Evolutionary conservation across 2,888 invertebrate genomes (phyloP), one percentile per base, ranked within the genome.

Genomic region (Parthenolecanium corni): DNA sequence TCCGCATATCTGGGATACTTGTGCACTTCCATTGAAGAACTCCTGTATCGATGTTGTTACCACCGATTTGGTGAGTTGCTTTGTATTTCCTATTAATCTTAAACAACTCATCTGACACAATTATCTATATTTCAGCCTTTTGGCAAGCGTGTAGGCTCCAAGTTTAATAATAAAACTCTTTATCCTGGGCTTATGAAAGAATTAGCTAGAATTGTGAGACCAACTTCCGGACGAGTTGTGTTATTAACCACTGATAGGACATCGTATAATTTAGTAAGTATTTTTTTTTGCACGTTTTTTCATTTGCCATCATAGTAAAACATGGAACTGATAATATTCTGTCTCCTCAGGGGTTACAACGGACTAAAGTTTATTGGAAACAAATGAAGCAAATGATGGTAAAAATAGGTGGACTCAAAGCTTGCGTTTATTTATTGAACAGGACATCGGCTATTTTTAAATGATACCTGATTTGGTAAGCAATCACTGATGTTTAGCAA

Each of bases 81-180:
- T n/a, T n/a, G n/a, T n/a, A 18, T 61, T 46, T 52, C 52, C 24
- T 25, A n/a, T 5, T 49, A 5, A 16, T 52, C 47, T 31, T 58
- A n/a, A n/a, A n/a, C n/a, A n/a, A n/a, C n/a, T n/a, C n/a, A 12
- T 49, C 18, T 12, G 40, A 52, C 64, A 21, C 47, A 31, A 36
- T 61, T 42, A 49, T 25, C 49, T 52, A 57, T 16, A 52, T 68
- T 67, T 6, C 69, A 79, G 78, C 80, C 79, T 4, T 80, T 79
- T 71, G 80, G 80, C 11, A 77, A 77, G 69, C 71, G 81, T 66
- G 74, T 77, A 63, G 80, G 80, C 4, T 74, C 73, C 9, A 76
- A 74, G 68, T 67, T 67, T 3, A 74, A 77, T 67, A 81, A 81
- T 68, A 71, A 74, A 65, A 69, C 71, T 5, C 71, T 81, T 46